These are phyloP conservation scores for Pangasius macronema DNA, from an alignment of 2,797 vertebrate genomes.

Conservation along the genomic window DNA sequence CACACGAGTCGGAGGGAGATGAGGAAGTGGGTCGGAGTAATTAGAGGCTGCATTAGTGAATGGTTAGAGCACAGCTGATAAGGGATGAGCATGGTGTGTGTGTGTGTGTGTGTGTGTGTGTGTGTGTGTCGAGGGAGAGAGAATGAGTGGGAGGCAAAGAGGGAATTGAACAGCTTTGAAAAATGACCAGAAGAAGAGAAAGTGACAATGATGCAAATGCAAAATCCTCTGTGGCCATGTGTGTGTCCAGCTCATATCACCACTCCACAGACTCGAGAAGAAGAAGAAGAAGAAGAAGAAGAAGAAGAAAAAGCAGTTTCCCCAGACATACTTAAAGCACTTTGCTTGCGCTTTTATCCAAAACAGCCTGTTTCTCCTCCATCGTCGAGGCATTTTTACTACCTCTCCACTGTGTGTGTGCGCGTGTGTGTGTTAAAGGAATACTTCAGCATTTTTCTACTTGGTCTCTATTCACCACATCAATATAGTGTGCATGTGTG, in stretches of 20 bases:
- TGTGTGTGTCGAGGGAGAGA: not conserved
- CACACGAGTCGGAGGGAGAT: conserved; percentile 30
- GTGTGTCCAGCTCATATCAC: not conserved
- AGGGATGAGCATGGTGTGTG: conserved; percentile 16
- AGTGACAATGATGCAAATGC: conserved; percentile 19
- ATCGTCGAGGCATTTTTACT: not conserved
- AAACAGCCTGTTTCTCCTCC: not conserved
- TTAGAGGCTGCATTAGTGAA: conserved; percentile 43
- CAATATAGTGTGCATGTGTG: not conserved
- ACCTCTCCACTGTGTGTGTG: not conserved
- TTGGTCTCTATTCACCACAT: not conserved
- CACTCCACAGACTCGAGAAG: not conserved
- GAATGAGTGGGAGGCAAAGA: not conserved
- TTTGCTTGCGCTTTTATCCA: not conserved
- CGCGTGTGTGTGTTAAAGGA: not conserved
- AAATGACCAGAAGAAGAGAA: conserved; percentile 8
- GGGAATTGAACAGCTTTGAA: conserved; percentile 8
- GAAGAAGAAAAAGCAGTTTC: not conserved
- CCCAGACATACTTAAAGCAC: not conserved
- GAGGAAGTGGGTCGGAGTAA: conserved; percentile 42
- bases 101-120: conserved; percentile 17
- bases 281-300: not conserved
- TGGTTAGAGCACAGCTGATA: conserved; percentile 33
- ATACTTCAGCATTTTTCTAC: not conserved
- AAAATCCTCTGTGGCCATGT: not conserved